Evolutionary conservation across 2,113 vertebrate species (phyloP), one percentile per base, ranked within the genome.

Genomic region (Bos indicus): DNA sequence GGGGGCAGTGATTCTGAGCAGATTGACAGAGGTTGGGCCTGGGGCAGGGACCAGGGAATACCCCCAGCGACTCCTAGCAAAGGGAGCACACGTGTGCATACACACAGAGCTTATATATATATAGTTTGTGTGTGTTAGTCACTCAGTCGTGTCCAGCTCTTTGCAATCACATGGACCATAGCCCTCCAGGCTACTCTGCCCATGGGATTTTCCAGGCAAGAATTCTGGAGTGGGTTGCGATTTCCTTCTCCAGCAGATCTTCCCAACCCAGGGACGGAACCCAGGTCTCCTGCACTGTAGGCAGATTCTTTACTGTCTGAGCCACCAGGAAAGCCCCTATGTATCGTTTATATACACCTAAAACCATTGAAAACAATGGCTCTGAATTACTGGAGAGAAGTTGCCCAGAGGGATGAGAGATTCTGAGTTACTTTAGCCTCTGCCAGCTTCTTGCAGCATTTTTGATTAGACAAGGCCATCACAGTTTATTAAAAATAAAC

Each of bases 401-500:
- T 36, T 10, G 17, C 74, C 28, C 23, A 89, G 82, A 81, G 17
- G 52, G 40, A 30, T 13, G 11, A 36, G 82, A 40, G 60, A 67
- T 14, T 40, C 51, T 26, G 78, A 51, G 67, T 77, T 64, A 19
- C 14, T 77, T 94, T 56, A 25, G 23, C 12, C 40, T 91, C 84
- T 52, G 21, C 57, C 57, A 48, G 57, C 40, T 85, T 74, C 94
- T 90, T 46, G 33, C 21, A 51, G 86, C 82, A 57, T 43, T 94
- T 94, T 94, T 87, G 82, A 90, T 96, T 56, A 93, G 59, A 87
- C 56, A 74, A 51, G 77, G 43, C 71, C 59, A 6, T 94, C 28
- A 26, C 43, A n/a, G 77, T 91, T 98, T 95, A 95, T 95, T 91
- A 94, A 87, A 97, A 97, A 95, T 71, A 95, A 97, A 84, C 98